Percentiles rank a stretch among this genome's conserved stretches.
Conservation (phyloP, 1,140 invertebrate genomes). For the Drosophila setifemur region DNA sequence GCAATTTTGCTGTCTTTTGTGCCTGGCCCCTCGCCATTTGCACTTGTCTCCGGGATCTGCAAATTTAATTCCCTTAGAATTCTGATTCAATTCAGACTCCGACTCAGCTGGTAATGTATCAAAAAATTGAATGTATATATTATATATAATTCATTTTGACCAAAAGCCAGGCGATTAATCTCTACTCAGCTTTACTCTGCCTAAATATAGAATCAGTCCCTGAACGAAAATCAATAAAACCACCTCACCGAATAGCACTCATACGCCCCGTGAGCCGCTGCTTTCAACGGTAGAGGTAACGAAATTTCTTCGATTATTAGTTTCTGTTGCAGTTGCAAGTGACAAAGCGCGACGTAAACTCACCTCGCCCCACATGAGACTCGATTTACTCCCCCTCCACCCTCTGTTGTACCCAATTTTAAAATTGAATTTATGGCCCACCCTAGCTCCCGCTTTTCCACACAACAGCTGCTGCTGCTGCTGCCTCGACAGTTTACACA, state of each 20-base stretch:
- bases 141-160: constrained; percentile 4
- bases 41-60: constrained; percentile 23
- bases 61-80: constrained; percentile 20
- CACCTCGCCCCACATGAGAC: constrained; percentile 25
- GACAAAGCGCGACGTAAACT: constrained; percentile 62
- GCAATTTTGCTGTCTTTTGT: constrained; percentile 48
- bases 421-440: constrained; percentile 73
- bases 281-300: constrained; percentile 2
- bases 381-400: background rate
- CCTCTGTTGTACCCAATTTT: constrained; percentile 35
- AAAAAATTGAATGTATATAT: background rate
- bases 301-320: constrained; percentile 42
- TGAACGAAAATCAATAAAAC: constrained; percentile 28
- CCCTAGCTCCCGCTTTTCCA: background rate
- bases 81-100: constrained; percentile 15
- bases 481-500: constrained; percentile 45
- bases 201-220: constrained; percentile 25
- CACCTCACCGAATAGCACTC: constrained; percentile 2
- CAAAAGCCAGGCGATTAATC: constrained; percentile 9
- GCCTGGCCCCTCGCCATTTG: constrained; percentile 15
- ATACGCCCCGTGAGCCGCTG: constrained; percentile 2
- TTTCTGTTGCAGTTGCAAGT: constrained; percentile 56
- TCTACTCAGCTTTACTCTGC: constrained; percentile 1
- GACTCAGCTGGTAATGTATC: background rate
- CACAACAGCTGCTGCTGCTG: constrained; percentile 11